Evolutionary conservation across 2,888 invertebrate genomes (phyloP).

Genomic region (Apamea epomidion): DNA sequence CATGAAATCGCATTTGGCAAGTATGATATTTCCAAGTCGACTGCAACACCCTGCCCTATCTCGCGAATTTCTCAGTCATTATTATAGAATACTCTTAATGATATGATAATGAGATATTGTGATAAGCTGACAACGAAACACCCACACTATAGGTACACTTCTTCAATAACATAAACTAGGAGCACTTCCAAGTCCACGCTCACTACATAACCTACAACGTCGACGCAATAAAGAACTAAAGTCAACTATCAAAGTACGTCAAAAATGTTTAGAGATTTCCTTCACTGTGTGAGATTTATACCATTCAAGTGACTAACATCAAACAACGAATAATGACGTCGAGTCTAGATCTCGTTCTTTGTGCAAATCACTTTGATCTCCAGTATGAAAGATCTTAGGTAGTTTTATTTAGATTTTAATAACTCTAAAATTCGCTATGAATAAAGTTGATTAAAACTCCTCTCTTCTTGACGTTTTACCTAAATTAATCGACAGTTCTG

Average conservation of each 20-base stretch:
- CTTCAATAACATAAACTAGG: not conserved
- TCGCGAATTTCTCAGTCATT: not conserved
- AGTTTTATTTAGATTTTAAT: constrained; percentile 58
- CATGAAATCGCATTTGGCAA: not conserved
- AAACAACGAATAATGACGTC: constrained; percentile 25
- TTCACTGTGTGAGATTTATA: constrained; percentile 22
- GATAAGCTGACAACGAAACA: not conserved
- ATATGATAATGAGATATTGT: not conserved
- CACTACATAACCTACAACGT: no score
- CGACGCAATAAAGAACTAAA: not conserved
- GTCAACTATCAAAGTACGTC: constrained; percentile 1
- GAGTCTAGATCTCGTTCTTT: constrained; percentile 22
- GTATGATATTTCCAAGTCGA: not conserved
- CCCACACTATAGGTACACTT: not conserved
- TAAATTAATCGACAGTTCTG: constrained; percentile 11
- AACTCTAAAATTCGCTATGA: constrained; percentile 41
- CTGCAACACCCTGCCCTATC: not conserved
- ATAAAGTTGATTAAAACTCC: constrained; percentile 39
- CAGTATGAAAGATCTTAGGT: constrained; percentile 41
- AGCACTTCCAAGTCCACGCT: not conserved
- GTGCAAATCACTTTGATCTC: constrained; percentile 50
- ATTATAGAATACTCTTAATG: not conserved
- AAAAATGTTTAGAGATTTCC: not conserved
- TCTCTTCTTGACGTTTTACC: constrained; percentile 26
- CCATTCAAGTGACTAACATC: constrained; percentile 36